Evolutionary conservation across 2,888 invertebrate species (phyloP).

Genomic region (Spatulosminthurus flaviceps): DNA sequence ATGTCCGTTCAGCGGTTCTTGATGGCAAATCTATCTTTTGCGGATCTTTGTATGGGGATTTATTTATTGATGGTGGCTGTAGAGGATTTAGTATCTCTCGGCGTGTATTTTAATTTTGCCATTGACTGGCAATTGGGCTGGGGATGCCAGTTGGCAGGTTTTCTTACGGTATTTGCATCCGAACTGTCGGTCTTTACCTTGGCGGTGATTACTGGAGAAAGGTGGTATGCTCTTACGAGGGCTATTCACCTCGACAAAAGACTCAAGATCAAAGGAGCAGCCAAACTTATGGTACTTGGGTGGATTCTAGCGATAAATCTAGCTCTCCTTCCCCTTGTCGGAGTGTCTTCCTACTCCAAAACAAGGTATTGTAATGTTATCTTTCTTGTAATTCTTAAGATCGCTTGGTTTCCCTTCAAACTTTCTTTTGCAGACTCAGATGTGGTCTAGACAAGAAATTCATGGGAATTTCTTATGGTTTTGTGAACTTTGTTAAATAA

Average conservation of each 20-base stretch:
- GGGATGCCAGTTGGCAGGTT: constrained; percentile 87
- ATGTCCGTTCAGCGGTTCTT: constrained; percentile 72
- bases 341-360: constrained; percentile 87
- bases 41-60: constrained; percentile 87
- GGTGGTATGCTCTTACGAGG: constrained; percentile 80
- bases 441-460: neutral
- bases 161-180: constrained; percentile 85
- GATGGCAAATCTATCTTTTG: constrained; percentile 85
- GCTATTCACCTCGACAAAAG: constrained; percentile 84
- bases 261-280: constrained; percentile 77
- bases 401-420: neutral
- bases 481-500: too few relatives aligned
- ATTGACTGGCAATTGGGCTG: constrained; percentile 87
- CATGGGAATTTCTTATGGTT: neutral
- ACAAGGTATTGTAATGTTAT: constrained; percentile 75
- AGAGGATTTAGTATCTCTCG: constrained; percentile 84
- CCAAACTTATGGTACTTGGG: constrained; percentile 79
- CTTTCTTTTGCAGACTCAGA: neutral
- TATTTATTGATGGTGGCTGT: constrained; percentile 82
- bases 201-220: constrained; percentile 84
- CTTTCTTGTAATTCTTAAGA: neutral
- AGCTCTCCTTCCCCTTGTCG: constrained; percentile 82
- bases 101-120: constrained; percentile 88
- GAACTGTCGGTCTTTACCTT: constrained; percentile 88
- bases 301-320: constrained; percentile 81